These are phyloP conservation scores for Manis crassicaudata DNA, from an alignment of 2,797 vertebrate species.

Conservation along the genomic window DNA sequence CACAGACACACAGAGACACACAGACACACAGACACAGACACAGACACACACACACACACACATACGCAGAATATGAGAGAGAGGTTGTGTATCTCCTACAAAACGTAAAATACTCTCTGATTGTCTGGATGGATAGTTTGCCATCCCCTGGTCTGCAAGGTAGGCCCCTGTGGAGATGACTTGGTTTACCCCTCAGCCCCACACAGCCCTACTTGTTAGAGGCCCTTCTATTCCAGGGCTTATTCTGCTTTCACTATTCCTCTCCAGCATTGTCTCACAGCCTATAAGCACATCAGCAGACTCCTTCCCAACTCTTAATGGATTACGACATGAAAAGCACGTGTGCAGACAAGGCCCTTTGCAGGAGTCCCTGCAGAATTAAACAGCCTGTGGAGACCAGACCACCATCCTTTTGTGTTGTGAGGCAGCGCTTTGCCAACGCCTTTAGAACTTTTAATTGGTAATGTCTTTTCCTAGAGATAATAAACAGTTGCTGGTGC, in stretches of 20 bases:
- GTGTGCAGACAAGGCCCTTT: constrained; percentile 11
- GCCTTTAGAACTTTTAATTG: constrained; percentile 52
- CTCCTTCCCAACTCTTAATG: constrained; percentile 47
- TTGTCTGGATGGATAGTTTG: neutral
- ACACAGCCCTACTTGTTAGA: neutral
- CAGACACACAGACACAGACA: neutral
- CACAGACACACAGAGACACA: neutral
- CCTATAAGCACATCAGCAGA: neutral
- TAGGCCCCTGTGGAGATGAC: neutral
- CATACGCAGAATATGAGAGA: neutral
- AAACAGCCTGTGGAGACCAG: neutral
- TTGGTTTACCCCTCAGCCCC: neutral
- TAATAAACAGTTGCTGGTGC: constrained; percentile 34
- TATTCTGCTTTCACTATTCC: neutral
- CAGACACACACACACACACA: neutral
- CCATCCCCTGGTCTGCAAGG: neutral
- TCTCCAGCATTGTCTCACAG: neutral
- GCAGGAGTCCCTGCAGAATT: constrained; percentile 22
- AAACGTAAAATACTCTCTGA: neutral
- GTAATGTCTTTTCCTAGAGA: constrained; percentile 47
- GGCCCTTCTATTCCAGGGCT: neutral
- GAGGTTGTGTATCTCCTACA: neutral
- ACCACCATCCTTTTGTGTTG: neutral
- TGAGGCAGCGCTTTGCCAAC: neutral
- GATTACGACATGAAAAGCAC: constrained; percentile 37